phyloP scores from a whole-genome alignment of 2,797 vertebrate genomes.

The Okamejei kenojei region DNA sequence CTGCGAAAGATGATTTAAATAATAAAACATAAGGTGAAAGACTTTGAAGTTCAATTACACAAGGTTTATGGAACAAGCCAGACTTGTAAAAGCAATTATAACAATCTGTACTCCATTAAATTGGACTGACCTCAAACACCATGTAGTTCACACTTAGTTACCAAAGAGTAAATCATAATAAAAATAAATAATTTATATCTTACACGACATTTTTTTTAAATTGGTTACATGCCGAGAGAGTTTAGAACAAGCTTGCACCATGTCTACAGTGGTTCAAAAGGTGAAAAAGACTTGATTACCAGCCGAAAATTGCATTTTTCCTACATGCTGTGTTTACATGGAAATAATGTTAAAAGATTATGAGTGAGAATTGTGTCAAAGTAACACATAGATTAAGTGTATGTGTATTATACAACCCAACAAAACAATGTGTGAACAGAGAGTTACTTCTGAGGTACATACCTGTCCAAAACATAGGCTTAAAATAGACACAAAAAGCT shows the following conservation, averaged over 20 bases:
- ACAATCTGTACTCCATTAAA: not conserved
- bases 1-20: not conserved
- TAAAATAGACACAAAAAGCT: not conserved
- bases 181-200: constrained; percentile 28
- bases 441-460: not conserved
- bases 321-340: too few species aligned
- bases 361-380: not conserved
- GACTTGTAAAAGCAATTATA: not conserved
- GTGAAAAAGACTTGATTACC: not conserved
- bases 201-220: not conserved
- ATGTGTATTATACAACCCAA: constrained; percentile 4
- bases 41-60: not conserved
- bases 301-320: not conserved
- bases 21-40: not conserved
- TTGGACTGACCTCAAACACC: not conserved
- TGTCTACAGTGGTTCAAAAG: not conserved
- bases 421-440: not conserved
- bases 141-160: not conserved
- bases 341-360: not conserved
- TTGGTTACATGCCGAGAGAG: not conserved
- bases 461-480: not conserved
- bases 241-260: not conserved
- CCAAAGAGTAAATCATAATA: not conserved
- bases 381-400: not conserved
- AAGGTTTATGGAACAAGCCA: not conserved